Evolutionary conservation across 1,140 invertebrate genomes (phyloP), one percentile per base, ranked within the genome.

Genomic region (Rhopalosiphum maidis): DNA sequence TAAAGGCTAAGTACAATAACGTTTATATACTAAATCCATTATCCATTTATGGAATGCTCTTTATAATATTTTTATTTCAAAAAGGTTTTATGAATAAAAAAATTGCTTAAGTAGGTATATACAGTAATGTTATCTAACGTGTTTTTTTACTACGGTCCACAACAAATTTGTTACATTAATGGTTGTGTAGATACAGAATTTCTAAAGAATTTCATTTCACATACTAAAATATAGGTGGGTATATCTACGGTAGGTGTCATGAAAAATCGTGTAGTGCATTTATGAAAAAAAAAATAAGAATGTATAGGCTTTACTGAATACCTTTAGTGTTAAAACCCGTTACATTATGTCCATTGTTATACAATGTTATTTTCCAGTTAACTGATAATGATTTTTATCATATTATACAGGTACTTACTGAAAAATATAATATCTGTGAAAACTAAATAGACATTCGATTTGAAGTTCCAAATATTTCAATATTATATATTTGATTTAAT

Each of bases 311-410:
- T 85, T 92, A 54, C 48, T 85, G 82, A 86, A 93, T 93, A 85
- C 82, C 91, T 93, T 86, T 93, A 51, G 35, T 25, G 91, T 86
- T 85, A 93, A 60, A 54, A 93, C 82, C 82, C 91, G 91, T 93
- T 93, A 93, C 46, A 51, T 54, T 93, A 85, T 54, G 48, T 82
- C 48, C 23, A 93, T 93, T 93, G 91, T 93, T 85, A 86, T 86
- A 85, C 82, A 51, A 41, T 68, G 41, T 55, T 48, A 82, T 55
- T 93, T 92, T 83, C 46, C 90, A 92, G 90, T 92, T 37, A 92
- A 83, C 68, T 48, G 77, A 93, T 93, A 93, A 55, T 93, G 43
- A 93, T 86, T 85, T 93, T 92, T 85, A 51, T 92, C 91, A 37
- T 93, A 37, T 30, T 77, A 54, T 77, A 41, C 82, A 68, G n/a